A percentile compares a stretch with the other conserved stretches of the same genome.
Evolutionary conservation across 2,888 invertebrate species (phyloP).

Genomic region (Tetramorium bicarinatum): DNA sequence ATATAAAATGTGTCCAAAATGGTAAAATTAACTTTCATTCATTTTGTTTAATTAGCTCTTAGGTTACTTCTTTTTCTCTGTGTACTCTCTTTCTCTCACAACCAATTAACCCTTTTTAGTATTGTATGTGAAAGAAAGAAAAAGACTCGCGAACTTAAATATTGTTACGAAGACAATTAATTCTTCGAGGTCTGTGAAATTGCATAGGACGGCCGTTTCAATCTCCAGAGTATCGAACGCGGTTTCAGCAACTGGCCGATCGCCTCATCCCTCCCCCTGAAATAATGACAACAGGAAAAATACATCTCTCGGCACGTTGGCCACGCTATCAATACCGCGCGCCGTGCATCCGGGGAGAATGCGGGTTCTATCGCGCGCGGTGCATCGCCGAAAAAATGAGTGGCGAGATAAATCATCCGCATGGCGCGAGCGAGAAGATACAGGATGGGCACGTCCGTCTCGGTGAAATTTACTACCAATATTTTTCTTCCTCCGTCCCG

Average conservation of each 20-base stretch:
- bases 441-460: slow-evolving; percentile 58
- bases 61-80: no score
- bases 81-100: neutral
- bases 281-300: slow-evolving; percentile 43
- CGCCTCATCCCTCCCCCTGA: neutral
- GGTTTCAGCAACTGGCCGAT: slow-evolving; percentile 34
- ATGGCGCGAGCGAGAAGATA: slow-evolving; percentile 56
- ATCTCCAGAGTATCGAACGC: slow-evolving; percentile 39
- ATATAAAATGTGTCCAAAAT: neutral
- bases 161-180: slow-evolving; percentile 16
- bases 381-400: slow-evolving; percentile 52
- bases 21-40: neutral
- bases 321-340: slow-evolving; percentile 37
- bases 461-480: slow-evolving; percentile 69
- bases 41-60: neutral
- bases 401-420: slow-evolving; percentile 60
- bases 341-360: slow-evolving; percentile 32
- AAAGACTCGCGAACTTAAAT: neutral
- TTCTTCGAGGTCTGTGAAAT: slow-evolving; percentile 24
- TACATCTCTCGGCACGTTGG: slow-evolving; percentile 53
- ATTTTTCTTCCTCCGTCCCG: slow-evolving; percentile 50
- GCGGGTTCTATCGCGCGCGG: slow-evolving; percentile 39
- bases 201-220: slow-evolving; percentile 13
- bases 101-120: neutral
- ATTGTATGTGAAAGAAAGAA: neutral